Base-by-base conservation (phyloP, 2,797 vertebrate genomes). In the Leptodactylus fallax region DNA sequence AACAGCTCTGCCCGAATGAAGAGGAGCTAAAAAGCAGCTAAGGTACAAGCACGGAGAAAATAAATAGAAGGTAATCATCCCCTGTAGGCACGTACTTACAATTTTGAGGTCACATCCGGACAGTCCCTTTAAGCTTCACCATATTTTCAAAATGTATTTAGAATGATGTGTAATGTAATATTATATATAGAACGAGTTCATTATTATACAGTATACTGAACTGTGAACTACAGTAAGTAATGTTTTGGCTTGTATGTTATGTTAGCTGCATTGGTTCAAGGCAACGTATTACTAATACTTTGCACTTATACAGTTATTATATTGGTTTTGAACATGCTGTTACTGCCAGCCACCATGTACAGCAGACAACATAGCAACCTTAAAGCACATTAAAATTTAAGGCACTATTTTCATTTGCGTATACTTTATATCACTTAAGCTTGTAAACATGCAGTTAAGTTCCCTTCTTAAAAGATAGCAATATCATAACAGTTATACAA, bases 361-460 rank as follows among this genome's bases (percentile, higher is more conserved):
- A 21, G 58, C 27, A 61, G 79, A 61, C 58, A 80, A 61, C 56
- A 61, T 45, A n/a, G 23, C 17, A 58, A 55, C 79, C 27, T 80
- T 47, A 80, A 79, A 79, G 78, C 53, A 60, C 25, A 60, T 16
- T 19, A 12, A n/a, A 80, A 47, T 80, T 80, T n/a, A 80, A 79
- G 78, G 78, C 79, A 80, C 27, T 61, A 19, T 51, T 60, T 81
- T 47, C 1, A 49, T 49, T 45, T 65, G 36, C 17, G 8, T 25
- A 21, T 60, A 63, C 19, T 63, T 36, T 81, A 63, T 49, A 65
- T 65, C 58, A 65, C 58, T 76, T 76, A n/a, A 2, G 74, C 23
- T 81, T 81, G 79, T 81, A 81, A 81, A 81, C 79, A 63, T 81
- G 27, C 27, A 61, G 45, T 63, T 63, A n/a, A 49, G 19, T 81